A percentile compares a stretch with the other conserved stretches of the same genome.
These are phyloP conservation scores for Buathra laborator DNA, from an alignment of 2,888 invertebrate genomes.

Conservation along the genomic window DNA sequence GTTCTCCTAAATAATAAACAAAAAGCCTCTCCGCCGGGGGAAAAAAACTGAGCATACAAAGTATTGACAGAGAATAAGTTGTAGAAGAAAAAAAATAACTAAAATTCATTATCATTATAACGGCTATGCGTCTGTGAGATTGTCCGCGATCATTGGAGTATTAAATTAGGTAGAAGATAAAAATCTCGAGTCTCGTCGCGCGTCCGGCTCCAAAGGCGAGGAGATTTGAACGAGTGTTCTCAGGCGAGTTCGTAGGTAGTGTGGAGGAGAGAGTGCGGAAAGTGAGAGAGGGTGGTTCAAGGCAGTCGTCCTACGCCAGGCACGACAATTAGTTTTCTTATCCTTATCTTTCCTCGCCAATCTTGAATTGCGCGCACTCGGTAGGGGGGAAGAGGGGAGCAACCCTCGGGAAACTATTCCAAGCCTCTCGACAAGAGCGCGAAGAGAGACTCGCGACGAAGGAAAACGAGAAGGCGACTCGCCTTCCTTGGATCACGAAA, in stretches of 20 bases:
- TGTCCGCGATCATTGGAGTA: constrained; percentile 23
- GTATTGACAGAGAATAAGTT: background rate
- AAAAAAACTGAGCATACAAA: background rate
- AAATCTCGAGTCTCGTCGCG: constrained; percentile 39
- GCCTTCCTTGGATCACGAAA: constrained; percentile 43
- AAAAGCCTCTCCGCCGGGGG: too few species aligned
- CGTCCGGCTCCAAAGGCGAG: constrained; percentile 43
- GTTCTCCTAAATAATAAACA: too few species aligned
- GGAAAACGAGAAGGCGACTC: constrained; percentile 2
- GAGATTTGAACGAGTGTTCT: constrained; percentile 55
- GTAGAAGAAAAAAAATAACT: constrained; percentile 34
- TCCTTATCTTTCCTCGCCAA: constrained; percentile 68
- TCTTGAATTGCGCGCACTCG: constrained; percentile 34
- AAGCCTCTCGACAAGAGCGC: constrained; percentile 40
- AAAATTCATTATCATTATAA: constrained; percentile 48
- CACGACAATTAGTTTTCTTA: constrained; percentile 76
- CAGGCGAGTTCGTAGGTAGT: constrained; percentile 20
- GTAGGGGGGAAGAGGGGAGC: background rate
- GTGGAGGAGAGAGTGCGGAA: constrained; percentile 35
- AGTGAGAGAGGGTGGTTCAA: constrained; percentile 28
- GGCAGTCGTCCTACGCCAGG: constrained; percentile 55
- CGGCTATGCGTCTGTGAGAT: constrained; percentile 29
- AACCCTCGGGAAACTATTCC: constrained; percentile 44
- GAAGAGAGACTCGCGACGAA: constrained; percentile 32
- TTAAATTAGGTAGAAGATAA: constrained; percentile 40